These are phyloP conservation scores for Marronus borbonicus DNA, from an alignment of 2,888 invertebrate species.

Conservation along the genomic window DNA sequence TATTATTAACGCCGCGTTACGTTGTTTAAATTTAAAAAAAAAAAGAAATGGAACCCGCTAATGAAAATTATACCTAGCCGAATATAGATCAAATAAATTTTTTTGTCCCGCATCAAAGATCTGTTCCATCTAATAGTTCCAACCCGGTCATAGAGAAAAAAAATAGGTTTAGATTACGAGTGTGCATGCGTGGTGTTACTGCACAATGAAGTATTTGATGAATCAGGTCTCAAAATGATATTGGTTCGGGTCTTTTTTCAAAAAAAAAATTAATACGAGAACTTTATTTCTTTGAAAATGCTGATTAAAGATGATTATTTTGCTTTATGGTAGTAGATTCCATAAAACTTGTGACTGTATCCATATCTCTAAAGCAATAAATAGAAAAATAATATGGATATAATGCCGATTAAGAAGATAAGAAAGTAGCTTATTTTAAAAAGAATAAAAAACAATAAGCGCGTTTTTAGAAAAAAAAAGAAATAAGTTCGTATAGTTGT, in stretches of 20 bases:
- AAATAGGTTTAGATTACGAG: too few relatives aligned
- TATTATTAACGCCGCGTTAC: too few relatives aligned
- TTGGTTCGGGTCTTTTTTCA: conserved; percentile 15
- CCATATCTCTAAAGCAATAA: conserved; percentile 43
- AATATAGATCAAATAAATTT: background rate
- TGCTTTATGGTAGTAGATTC: conserved; percentile 42
- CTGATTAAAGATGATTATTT: conserved; percentile 38
- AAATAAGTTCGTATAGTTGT: conserved; percentile 26
- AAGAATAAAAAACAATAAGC: conserved; percentile 22
- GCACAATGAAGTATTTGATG: too few relatives aligned
- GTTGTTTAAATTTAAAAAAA: background rate
- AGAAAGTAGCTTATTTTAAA: conserved; percentile 39
- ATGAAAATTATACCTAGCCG: background rate
- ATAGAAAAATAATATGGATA: conserved; percentile 39
- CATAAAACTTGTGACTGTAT: conserved; percentile 40
- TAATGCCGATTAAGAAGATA: conserved; percentile 35
- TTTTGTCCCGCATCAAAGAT: conserved; percentile 10
- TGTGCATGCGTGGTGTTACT: too few relatives aligned
- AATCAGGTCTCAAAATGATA: background rate
- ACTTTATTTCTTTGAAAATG: conserved; percentile 29
- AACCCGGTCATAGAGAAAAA: background rate
- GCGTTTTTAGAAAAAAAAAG: conserved; percentile 34
- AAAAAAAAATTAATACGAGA: conserved; percentile 5
- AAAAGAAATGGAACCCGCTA: background rate
- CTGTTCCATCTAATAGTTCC: too few relatives aligned